Evolutionary conservation across 2,113 vertebrate species (phyloP).

Genomic region (Lophochroa leadbeateri): DNA sequence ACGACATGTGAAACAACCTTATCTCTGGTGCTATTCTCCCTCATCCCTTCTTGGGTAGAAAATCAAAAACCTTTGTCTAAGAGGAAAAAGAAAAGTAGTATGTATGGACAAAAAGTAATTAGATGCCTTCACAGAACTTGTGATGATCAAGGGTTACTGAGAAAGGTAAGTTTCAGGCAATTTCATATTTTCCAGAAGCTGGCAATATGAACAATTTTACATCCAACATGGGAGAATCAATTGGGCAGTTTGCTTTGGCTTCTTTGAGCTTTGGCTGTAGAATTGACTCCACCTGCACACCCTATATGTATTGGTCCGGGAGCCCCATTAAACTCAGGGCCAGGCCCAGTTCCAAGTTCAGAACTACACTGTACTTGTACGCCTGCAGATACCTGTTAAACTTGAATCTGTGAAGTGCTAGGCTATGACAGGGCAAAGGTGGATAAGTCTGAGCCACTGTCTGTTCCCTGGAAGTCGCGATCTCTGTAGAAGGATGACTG

Average conservation of each 20-base stretch:
- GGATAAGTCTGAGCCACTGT: not conserved
- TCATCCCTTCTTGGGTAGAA: not conserved
- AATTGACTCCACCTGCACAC: not conserved
- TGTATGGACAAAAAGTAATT: not conserved
- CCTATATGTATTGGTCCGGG: fast-evolving
- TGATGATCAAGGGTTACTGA: not conserved
- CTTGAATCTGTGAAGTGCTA: not conserved
- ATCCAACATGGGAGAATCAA: not conserved
- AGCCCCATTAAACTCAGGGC: not conserved
- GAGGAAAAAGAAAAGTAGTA: not conserved
- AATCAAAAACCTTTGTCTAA: not conserved
- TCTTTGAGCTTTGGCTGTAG: not conserved
- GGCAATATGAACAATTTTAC: not conserved
- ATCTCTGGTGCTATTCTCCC: not conserved
- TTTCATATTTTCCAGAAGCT: not conserved
- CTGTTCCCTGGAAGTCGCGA: not conserved
- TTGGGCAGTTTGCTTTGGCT: not conserved
- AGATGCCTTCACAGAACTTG: not conserved
- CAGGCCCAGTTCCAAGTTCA: not conserved
- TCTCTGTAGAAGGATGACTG: not conserved
- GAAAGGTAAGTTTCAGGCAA: not conserved
- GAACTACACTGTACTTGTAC: not conserved
- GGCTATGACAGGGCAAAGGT: not conserved
- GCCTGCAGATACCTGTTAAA: not conserved
- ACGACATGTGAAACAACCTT: not conserved